Evolutionary conservation across 2,797 vertebrate genomes (phyloP).

Genomic region (Pipistrellus pygmaeus): DNA sequence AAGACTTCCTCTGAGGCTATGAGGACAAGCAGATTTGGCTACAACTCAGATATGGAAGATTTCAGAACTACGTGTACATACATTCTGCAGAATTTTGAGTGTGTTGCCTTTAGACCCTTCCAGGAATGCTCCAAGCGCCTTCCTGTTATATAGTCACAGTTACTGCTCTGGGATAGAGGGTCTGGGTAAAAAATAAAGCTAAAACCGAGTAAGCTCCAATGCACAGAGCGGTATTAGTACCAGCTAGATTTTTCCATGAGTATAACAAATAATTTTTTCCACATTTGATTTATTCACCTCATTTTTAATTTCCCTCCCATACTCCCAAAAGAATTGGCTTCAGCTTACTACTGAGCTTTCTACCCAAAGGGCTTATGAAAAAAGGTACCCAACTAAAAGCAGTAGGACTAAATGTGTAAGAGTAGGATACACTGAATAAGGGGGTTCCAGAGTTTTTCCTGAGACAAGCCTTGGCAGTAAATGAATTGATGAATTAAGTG

Average conservation of each 20-base stretch:
- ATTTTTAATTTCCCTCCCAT: neutral
- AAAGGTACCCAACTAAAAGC: constrained; percentile 38
- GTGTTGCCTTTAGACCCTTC: constrained; percentile 60
- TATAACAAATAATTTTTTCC: constrained; percentile 30
- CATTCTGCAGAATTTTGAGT: constrained; percentile 36
- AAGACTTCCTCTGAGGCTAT: constrained; percentile 67
- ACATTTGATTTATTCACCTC: constrained; percentile 33
- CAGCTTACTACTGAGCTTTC: neutral
- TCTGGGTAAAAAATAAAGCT: constrained; percentile 44
- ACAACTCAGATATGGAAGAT: constrained; percentile 48
- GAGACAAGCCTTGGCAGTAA: constrained; percentile 37
- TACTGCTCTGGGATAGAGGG: neutral
- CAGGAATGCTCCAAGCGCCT: constrained; percentile 18
- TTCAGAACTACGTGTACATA: constrained; percentile 22
- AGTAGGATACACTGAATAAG: neutral
- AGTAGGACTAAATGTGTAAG: constrained; percentile 15
- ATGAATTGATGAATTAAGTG: neutral
- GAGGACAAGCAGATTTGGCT: constrained; percentile 15
- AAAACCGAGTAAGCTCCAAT: neutral
- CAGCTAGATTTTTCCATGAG: neutral
- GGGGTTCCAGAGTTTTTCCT: constrained; percentile 55
- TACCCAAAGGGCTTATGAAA: neutral
- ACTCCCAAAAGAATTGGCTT: neutral
- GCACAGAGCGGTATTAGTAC: neutral
- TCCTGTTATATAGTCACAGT: neutral